A percentile compares a stretch with the other conserved stretches of the same genome.
phyloP scores from a whole-genome alignment of 92 coral and sea anemone genomes.

The Siderastrea radians region DNA sequence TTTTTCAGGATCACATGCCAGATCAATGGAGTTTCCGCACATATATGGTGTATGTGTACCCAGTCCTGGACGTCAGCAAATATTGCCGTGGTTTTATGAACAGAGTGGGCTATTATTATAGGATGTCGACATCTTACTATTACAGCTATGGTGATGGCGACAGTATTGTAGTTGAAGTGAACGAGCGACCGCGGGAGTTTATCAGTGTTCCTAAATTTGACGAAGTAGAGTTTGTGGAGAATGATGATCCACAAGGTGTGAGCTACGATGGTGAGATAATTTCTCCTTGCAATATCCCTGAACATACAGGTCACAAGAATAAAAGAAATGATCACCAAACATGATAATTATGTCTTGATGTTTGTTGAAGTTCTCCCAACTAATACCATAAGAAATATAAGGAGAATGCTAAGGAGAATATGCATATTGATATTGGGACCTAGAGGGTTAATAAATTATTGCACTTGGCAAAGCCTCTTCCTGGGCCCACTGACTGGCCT shows the following conservation, averaged over 20 bases:
- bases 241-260: slow-evolving; percentile 20
- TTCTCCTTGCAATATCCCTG: too few species aligned
- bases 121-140: slow-evolving; percentile 83
- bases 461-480: too few species aligned
- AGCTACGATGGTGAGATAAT: slow-evolving; percentile 29
- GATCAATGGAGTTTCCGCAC: slow-evolving; percentile 42
- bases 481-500: too few species aligned
- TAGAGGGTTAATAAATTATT: too few species aligned
- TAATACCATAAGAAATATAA: too few species aligned
- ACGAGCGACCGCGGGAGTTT: slow-evolving; percentile 73
- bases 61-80: slow-evolving; percentile 79
- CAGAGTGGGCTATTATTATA: slow-evolving; percentile 80
- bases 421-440: too few species aligned
- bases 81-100: slow-evolving; percentile 93
- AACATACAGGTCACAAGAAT: too few species aligned
- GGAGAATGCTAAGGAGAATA: too few species aligned
- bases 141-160: slow-evolving; percentile 74
- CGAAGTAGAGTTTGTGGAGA: slow-evolving; percentile 27
- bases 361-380: too few species aligned
- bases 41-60: slow-evolving; percentile 65
- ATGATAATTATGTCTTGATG: too few species aligned
- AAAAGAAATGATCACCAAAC: too few species aligned
- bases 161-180: slow-evolving; percentile 77
- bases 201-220: slow-evolving; percentile 34
- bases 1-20: slow-evolving; percentile 6